Base-by-base conservation (phyloP, 2,888 invertebrate species). In the Acronicta alni region DNA sequence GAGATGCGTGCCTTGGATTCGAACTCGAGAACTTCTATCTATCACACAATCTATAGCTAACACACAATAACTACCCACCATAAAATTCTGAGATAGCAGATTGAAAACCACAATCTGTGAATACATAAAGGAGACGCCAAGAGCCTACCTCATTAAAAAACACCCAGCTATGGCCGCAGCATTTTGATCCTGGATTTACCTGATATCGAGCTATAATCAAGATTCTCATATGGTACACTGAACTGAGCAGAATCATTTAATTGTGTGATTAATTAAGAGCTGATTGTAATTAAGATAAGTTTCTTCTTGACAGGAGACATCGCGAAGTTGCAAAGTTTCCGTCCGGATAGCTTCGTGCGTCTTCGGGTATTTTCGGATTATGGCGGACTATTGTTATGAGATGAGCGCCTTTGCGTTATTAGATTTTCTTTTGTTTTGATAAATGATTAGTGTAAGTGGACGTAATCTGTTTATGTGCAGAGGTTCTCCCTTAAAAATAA, bases 241-340 rank as follows among this genome's bases (percentile, higher is more conserved):
- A n/a, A n/a, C 35, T 35, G n/a, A 35, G 7, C 35, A n/a, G 35
- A 35, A 35, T 35, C 14, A 35, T n/a, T 48, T 57, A 48, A 38
- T 44, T 47, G 42, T 38, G 23, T 45, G 42, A 45, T 57, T 61
- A 58, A 53, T 57, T 47, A 45, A 12, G 18, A 38, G 41, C 44
- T 18, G 71, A 71, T 71, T 38, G 44, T 72, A 68, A 72, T 72
- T 72, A 72, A 68, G 72, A 68, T 72, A 61, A 2, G 35, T 20
- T 53, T 48, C 23, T 46, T 45, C 53, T 30, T 57, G 57, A 57
- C 57, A 57, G 54, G 59, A 59, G 57, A 57, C 41, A 49, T 59
- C 62, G 53, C 16, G 35, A 43, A 23, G 37, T 39, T 49, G 53
- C 16, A 30, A 43, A 23, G 37, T 39, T 49, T 39, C n/a, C 38